Base-by-base conservation (phyloP, 1,140 invertebrate species). In the Planococcus citri region DNA sequence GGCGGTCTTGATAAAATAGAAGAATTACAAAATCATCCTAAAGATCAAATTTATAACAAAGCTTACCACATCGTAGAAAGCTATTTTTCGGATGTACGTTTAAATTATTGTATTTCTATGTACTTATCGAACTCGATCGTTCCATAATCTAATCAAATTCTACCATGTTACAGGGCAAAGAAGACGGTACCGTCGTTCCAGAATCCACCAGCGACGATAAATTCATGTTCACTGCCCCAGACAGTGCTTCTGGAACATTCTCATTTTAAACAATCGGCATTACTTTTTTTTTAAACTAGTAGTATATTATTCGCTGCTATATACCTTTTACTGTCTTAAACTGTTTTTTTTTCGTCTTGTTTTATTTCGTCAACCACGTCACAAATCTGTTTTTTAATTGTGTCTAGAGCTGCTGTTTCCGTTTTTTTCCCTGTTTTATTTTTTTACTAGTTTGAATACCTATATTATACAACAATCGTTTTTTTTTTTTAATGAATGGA, bases 11-110 rank as follows among this genome's bases (percentile, higher is more conserved):
- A 92, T 78, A 88, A 87, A 77, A 83, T 92, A 70, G 89, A 92
- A 78, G 75, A 73, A 60, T 78, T 92, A 9, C 89, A 91, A 74
- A 80, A 83, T 70, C 88, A 91, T 77, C 84, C 87, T 74, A 90
- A 89, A 78, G 83, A 85, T 73, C 81, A 88, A 75, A 85, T 97
- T 61, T 97, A 96, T 80, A 87, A 89, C 75, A 88, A 93, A 77
- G 85, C 88, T 8, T 84, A 86, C 69, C 80, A 82, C 69, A 87
- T 97, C 69, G 86, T 97, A 71, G 93, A 96, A 74, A 84, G 81
- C 0, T 97, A 86, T 79, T 97, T 95, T 76, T 81, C 82, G 68
- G 83, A 33, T 33, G 4, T 33, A 33, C 29, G 29, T 33, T 3
- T 33, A 33, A 33, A n/a, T n/a, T n/a, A n/a, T 12, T 33, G 29